phyloP scores from a whole-genome alignment of 2,113 vertebrate species.

The Barnardius zonarius region DNA sequence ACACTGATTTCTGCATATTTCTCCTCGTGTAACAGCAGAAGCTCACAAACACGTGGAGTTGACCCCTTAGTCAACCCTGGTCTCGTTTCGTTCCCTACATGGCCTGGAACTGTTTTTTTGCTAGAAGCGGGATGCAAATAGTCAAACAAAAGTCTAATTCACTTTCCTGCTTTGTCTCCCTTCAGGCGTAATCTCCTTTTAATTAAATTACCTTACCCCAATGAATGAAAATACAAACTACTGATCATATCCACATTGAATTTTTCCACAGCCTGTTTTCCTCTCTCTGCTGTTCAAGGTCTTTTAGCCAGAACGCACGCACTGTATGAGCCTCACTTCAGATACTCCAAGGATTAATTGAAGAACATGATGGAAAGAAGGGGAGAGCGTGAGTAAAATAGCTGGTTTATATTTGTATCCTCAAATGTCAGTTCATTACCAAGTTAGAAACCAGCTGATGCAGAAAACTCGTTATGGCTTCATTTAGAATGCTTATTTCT shows the following conservation, averaged over 20 bases:
- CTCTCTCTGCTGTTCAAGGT: not conserved
- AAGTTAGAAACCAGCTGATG: conserved; percentile 56
- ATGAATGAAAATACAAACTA: not conserved
- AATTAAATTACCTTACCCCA: conserved; percentile 17
- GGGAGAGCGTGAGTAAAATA: conserved; percentile 38
- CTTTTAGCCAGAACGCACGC: not conserved
- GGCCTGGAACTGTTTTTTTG: not conserved
- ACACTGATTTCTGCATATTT: accelerated
- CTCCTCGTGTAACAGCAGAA: not conserved
- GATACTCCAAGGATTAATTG: conserved; percentile 18
- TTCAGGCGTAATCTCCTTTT: not conserved
- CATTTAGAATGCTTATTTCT: conserved; percentile 46
- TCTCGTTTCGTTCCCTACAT: not conserved
- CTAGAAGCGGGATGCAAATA: not conserved
- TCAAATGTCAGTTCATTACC: conserved; percentile 61
- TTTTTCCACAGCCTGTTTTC: not conserved
- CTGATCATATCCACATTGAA: not conserved
- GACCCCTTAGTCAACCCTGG: not conserved
- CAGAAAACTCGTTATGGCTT: conserved; percentile 34
- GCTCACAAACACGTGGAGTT: not conserved
- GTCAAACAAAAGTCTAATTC: not conserved
- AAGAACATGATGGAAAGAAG: conserved; percentile 28
- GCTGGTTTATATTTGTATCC: conserved; percentile 36
- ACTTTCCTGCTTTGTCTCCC: not conserved
- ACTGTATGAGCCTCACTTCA: not conserved